Base-by-base conservation (phyloP, 2,888 invertebrate genomes). In the Scaptomyza caliginosa region DNA sequence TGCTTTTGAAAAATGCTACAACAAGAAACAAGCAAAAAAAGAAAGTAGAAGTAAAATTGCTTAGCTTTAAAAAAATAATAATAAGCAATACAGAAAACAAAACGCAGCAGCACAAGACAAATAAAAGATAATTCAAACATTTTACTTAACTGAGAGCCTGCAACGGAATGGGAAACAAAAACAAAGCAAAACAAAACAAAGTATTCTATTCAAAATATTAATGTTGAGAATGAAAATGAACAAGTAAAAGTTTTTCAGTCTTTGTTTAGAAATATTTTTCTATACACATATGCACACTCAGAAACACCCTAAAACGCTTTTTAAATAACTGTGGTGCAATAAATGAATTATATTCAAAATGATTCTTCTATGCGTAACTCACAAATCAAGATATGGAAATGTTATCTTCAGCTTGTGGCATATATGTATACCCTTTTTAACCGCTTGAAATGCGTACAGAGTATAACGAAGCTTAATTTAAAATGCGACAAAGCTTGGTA, bases 401-500 rank as follows among this genome's bases (percentile, higher is more conserved):
- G 17, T 5, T 28, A n/a, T 8, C 19, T 8, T 2, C n/a, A n/a
- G n/a, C 30, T 1, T 21, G 45, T 28, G 17, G 17, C 45, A n/a
- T 45, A 17, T 30, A 46, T 21, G 10, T n/a, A 46, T 21, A 32
- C 46, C 32, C 46, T 10, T 32, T 46, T 21, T 10, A 46, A 19
- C 6, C 32, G 30, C 19, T 46, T 46, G 10, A 30, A 32, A 21
- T 46, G 32, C 19, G 13, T 46, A 11, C 46, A 46, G 46, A 30
- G 46, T 32, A 88, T 86, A 86, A 78, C 67, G 74, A 67, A 69
- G 75, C 85, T 74, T 81, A 89, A 89, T 89, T 86, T 89, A 88
- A 88, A 88, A 79, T 88, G 89, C 89, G 70, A 74, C 78, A 68
- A 86, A 83, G 84, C 86, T 68, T 81, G 65, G 36, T 66, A 58